A percentile compares a stretch with the other conserved stretches of the same genome.
These are phyloP conservation scores for Psylliodes chrysocephalus DNA, from an alignment of 2,888 invertebrate genomes.

Conservation along the genomic window DNA sequence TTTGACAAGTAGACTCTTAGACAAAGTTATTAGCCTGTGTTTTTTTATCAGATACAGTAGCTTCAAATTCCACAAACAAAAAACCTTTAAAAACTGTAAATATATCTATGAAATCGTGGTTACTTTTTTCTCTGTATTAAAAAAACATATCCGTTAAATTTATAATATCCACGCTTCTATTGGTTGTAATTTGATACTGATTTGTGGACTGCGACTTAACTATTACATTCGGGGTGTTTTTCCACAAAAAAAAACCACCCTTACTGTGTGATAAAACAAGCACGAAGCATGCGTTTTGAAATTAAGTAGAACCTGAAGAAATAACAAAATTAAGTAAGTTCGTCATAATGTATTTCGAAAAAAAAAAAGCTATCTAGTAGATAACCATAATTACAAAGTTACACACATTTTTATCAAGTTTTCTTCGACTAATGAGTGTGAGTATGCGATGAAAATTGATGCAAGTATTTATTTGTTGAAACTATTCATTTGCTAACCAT, in stretches of 20 bases:
- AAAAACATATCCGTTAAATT: no score
- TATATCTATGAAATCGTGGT: no score
- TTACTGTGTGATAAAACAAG: conserved; percentile 63
- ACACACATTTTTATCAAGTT: conserved; percentile 3
- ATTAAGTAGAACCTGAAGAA: conserved; percentile 46
- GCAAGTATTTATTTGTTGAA: neutral
- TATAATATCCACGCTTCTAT: no score
- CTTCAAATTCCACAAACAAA: no score
- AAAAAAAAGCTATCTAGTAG: neutral
- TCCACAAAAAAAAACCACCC: conserved; percentile 58
- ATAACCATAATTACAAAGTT: neutral
- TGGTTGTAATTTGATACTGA: conserved; percentile 25
- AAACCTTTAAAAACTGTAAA: no score
- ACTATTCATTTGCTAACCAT: conserved; percentile 9
- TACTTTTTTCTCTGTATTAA: no score
- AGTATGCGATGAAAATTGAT: conserved; percentile 14
- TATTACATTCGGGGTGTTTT: conserved; percentile 54
- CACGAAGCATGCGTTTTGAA: conserved; percentile 75
- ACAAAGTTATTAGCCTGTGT: no score
- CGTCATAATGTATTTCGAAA: neutral
- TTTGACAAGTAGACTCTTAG: no score
- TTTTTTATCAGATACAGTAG: no score
- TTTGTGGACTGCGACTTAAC: conserved; percentile 33
- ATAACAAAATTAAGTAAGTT: conserved; percentile 47
- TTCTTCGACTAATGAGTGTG: neutral